These are phyloP conservation scores for Caenorhabditis virilis DNA, from an alignment of 2,888 invertebrate genomes.

Conservation along the genomic window DNA sequence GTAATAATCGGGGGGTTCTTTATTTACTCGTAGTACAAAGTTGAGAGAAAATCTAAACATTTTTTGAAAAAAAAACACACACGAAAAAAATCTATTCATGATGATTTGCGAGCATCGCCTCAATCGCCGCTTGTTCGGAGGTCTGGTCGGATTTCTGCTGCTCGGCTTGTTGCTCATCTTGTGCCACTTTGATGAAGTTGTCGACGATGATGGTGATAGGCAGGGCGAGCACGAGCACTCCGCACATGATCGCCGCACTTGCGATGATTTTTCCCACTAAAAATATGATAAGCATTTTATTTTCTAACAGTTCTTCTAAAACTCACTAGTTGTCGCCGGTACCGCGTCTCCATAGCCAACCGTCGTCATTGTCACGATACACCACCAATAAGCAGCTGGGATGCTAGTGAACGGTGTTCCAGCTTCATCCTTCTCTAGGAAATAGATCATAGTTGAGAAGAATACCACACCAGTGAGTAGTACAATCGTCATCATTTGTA, in stretches of 20 bases:
- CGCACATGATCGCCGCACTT: slow-evolving; percentile 68
- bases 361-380: slow-evolving; percentile 68
- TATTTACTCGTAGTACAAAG: background rate
- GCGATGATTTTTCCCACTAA: slow-evolving; percentile 66
- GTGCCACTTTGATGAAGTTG: slow-evolving; percentile 68
- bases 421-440: slow-evolving; percentile 68
- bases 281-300: slow-evolving; percentile 5
- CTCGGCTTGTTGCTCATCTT: slow-evolving; percentile 66
- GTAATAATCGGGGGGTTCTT: no score
- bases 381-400: slow-evolving; percentile 69
- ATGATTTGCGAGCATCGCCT: slow-evolving; percentile 54
- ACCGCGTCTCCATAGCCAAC: slow-evolving; percentile 68
- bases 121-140: slow-evolving; percentile 47
- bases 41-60: background rate
- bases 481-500: slow-evolving; percentile 68
- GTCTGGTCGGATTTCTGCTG: slow-evolving; percentile 57
- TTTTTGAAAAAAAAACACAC: background rate
- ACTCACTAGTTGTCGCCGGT: slow-evolving; percentile 65
- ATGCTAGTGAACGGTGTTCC: slow-evolving; percentile 67
- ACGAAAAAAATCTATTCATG: slow-evolving; percentile 28
- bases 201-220: slow-evolving; percentile 69
- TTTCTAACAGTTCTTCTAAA: background rate
- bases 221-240: slow-evolving; percentile 66
- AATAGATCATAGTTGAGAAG: slow-evolving; percentile 68
- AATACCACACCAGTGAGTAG: slow-evolving; percentile 67